Percentiles rank a stretch among this genome's conserved stretches.
These are phyloP conservation scores for Tragelaphus strepsiceros DNA, from an alignment of 2,113 vertebrate species.

Conservation along the genomic window DNA sequence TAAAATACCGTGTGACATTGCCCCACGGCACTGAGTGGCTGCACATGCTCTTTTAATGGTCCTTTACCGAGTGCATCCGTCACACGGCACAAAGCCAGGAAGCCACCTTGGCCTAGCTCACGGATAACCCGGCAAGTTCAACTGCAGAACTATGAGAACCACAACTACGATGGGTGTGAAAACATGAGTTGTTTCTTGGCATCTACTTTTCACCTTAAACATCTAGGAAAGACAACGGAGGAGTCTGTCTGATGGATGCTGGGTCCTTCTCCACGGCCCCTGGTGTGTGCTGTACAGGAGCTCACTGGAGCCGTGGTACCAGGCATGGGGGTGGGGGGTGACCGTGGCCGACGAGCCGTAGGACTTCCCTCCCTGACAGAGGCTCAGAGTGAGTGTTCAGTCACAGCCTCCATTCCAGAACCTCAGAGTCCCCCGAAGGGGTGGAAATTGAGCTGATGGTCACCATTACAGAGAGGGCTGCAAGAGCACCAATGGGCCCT, in stretches of 20 bases:
- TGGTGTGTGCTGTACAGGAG: not conserved
- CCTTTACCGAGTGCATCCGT: not conserved
- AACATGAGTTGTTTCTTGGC: not conserved
- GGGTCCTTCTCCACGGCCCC: not conserved
- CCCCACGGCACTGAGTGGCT: not conserved
- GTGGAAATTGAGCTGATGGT: not conserved
- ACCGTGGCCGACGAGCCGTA: accelerated
- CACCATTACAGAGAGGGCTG: too few relatives aligned
- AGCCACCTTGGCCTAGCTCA: not conserved
- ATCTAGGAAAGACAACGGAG: not conserved
- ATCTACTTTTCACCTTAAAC: not conserved
- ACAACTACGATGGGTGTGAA: not conserved
- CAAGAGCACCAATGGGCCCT: too few relatives aligned
- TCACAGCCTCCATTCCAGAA: not conserved
- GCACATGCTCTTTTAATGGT: not conserved
- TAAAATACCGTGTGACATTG: not conserved
- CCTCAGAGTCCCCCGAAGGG: too few relatives aligned
- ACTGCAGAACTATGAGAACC: not conserved
- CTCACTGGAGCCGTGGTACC: accelerated
- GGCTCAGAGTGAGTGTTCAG: not conserved
- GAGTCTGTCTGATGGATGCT: not conserved
- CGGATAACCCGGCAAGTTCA: not conserved
- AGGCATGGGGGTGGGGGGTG: accelerated
- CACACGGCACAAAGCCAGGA: not conserved
- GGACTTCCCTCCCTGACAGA: not conserved